Base-by-base conservation (phyloP, 2,113 vertebrate species). In the Ceyx melanurus region DNA sequence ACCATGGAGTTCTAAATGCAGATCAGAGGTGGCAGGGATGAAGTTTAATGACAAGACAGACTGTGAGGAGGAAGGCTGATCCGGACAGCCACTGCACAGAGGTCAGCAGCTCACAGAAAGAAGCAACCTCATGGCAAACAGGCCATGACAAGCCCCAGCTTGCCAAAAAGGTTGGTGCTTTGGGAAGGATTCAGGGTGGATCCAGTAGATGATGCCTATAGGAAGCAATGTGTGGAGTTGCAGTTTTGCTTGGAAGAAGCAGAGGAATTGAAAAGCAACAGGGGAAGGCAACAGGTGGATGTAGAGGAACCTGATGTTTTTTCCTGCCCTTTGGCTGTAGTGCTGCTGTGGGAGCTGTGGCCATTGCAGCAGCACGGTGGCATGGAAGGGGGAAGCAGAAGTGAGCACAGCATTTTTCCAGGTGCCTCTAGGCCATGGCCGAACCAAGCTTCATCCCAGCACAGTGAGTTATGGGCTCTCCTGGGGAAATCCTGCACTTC, bases 1-100 rank as follows among this genome's bases (percentile, higher is more conserved):
- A 19, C 12, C 1, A 2, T 18, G 29, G 73, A 48, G 22, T 54
- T 86, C 50, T 12, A 65, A 40, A 40, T 28, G 75, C 57, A 35
- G 25, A 70, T 29, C n/a, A 35, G 40, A 83, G 20, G 13, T 0
- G 0, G 18, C 31, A 57, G 53, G 9, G 51, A 60, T 81, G 64
- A 81, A 84, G 60, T 29, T 40, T 53, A 72, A 42, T 33, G 25
- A 42, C 31, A 23, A 51, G 43, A 19, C 7, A 67, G 15, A 19
- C 15, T 67, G 58, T 0, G 1, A 82, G 31, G 10, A 9, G 10
- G 18, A 66, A 82, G 11, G 21, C 6, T 70, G 50, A 65, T 58
- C 28, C 51, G 61, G 11, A 14, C 2, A 0, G 16, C 15, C 28
- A 18, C 19, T 15, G 9, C 2, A 0, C 33, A 26, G 31, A 66